Base-by-base conservation (phyloP, 2,797 vertebrate species). In the Tarsius wallacei region DNA sequence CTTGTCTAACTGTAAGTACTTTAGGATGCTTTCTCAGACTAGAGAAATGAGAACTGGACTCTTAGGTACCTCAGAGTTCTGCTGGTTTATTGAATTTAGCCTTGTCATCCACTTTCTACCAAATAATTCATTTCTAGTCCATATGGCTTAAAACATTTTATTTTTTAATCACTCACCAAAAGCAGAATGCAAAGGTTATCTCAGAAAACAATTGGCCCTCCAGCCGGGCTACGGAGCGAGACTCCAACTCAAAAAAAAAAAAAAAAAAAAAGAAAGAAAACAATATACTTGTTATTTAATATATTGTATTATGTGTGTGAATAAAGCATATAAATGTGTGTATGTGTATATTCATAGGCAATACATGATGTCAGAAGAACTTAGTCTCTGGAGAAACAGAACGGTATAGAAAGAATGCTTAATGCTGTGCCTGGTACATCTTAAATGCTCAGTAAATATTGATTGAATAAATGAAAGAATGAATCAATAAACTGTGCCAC, bases 21-120 rank as follows among this genome's bases (percentile, higher is more conserved):
- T 68, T 36, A 47, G 68, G 26, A 61, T 77, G 42, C 8, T 78
- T 78, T 93, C 14, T 90, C 49, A 85, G 47, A 85, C 13, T 64
- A 93, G 55, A 87, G n/a, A 90, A 77, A 89, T 81, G 57, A 93
- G 33, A 80, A 80, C 47, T 31, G 74, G 31, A 64, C 33, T 70
- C 6, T 36, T 7, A 86, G 87, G 4, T 53, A 49, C 26, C 5
- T 70, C 81, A 85, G 61, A 51, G 53, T 51, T 77, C 26, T 53
- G 24, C 42, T 70, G 16, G 42, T 61, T 53, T 28, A 81, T 17
- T 93, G 76, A 53, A 33, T 71, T 59, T 6, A 51, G n/a, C 80
- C 13, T 15, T 80, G 42, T 22, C 24, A 0, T 93, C 55, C 4
- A 71, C n/a, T 16, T 78, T 19, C 7, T n/a, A 85, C 61, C 80